These are phyloP conservation scores for Ptilonorhynchus violaceus DNA, from an alignment of 2,113 vertebrate genomes.

Conservation along the genomic window DNA sequence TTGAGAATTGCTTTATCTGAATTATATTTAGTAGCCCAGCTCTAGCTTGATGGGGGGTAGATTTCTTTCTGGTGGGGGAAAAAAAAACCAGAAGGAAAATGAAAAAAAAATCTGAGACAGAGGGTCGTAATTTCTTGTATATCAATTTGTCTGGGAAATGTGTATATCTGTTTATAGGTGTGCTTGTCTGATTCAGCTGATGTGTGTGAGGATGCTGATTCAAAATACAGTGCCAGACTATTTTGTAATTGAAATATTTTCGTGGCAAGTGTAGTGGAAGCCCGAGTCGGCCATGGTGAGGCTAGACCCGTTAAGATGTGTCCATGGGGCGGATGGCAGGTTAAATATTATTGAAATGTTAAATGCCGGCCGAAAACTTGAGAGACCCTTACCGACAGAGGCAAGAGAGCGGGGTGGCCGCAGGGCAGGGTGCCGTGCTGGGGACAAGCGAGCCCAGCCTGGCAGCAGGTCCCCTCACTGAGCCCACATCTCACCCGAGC, in stretches of 20 bases:
- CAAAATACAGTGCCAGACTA: neutral
- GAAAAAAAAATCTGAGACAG: neutral
- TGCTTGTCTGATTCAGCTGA: neutral
- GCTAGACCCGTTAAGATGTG: conserved; percentile 2
- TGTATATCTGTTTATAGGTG: neutral
- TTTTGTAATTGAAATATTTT: neutral
- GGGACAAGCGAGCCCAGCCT: conserved; percentile 13
- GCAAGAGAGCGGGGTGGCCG: neutral
- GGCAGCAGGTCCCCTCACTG: neutral
- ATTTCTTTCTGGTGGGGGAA: conserved; percentile 10
- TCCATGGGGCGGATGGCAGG: conserved; percentile 26
- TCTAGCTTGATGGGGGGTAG: neutral
- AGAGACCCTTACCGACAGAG: neutral
- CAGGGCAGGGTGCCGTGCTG: neutral
- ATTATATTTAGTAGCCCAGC: neutral
- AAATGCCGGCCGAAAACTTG: conserved; percentile 38
- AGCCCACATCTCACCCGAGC: neutral
- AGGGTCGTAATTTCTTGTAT: neutral
- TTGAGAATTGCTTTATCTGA: neutral
- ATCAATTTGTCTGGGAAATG: neutral
- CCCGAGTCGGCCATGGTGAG: neutral
- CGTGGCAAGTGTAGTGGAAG: conserved; percentile 2
- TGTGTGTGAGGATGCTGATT: neutral
- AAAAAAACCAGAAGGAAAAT: neutral
- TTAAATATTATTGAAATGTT: conserved; percentile 31